Base-by-base conservation (phyloP, 2,113 vertebrate genomes). In the Oophaga pumilio region DNA sequence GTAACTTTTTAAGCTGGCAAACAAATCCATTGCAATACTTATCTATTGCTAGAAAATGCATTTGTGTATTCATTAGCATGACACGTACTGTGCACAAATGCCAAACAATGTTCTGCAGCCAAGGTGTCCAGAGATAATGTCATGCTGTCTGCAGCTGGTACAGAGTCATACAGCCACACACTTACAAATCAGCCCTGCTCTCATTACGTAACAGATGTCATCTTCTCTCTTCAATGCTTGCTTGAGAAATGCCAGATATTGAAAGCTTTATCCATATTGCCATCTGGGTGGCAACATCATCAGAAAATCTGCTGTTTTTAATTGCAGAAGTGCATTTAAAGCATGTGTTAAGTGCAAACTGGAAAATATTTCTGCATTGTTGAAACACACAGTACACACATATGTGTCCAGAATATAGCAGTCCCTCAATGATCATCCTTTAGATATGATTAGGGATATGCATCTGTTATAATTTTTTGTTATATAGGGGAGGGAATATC, bases 141-240 rank as follows among this genome's bases (percentile, higher is more conserved):
- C 79, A 82, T 64, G 43, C 80, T 66, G 43, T 64, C 60, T 66
- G 60, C 79, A 82, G 79, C 79, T 82, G 80, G 80, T 66, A 24
- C 59, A 64, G 18, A 62, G 50, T n/a, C 20, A 11, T 6, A 4
- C 78, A 62, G 79, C 57, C 79, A 82, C 28, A 59, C 50, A 82
- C 33, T 28, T 62, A 62, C 15, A 81, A 28, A 22, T 0, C 57
- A 82, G 79, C 28, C 59, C 50, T 64, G 60, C 64, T 82, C 60
- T n/a, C 59, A 64, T 18, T 49, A 82, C 17, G 8, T 81, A 81
- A 64, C 79, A 82, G 79, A 82, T 82, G 79, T 82, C 59, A 82
- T 82, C 59, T 82, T 33, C 79, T 64, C 79, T 22, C 59, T 64
- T 64, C 28, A 49, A 64, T 22, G 12, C 18, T 64, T 62, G 28